phyloP scores from a whole-genome alignment of 1,140 invertebrate species.

The Laodelphax striatellus region DNA sequence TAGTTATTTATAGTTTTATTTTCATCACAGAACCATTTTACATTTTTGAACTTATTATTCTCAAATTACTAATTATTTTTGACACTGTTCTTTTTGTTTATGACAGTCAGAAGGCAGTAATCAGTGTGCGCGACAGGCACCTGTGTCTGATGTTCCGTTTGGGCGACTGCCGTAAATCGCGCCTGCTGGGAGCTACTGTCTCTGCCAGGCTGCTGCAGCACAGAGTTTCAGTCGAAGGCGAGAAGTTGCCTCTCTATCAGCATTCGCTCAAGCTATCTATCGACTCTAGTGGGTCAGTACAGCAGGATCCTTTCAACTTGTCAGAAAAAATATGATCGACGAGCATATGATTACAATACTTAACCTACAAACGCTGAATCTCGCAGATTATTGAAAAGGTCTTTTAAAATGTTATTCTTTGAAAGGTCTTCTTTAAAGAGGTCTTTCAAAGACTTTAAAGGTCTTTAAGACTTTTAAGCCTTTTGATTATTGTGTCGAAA shows the following conservation, averaged over 20 bases:
- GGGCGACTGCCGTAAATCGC: constrained; percentile 42
- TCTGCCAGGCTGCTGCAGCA: constrained; percentile 42
- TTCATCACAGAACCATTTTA: too few species aligned
- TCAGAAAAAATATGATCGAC: too few species aligned
- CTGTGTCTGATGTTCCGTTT: constrained; percentile 48
- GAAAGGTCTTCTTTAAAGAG: too few species aligned
- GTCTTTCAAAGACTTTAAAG: too few species aligned
- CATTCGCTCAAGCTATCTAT: constrained; percentile 19
- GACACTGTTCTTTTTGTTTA: neutral
- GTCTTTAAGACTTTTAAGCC: too few species aligned
- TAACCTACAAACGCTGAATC: too few species aligned
- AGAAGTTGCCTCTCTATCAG: constrained; percentile 23
- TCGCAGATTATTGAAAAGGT: too few species aligned
- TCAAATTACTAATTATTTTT: neutral
- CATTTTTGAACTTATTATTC: neutral
- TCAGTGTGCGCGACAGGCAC: constrained; percentile 36
- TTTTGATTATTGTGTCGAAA: too few species aligned
- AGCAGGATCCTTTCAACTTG: neutral
- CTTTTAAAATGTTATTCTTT: too few species aligned
- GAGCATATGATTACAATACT: too few species aligned
- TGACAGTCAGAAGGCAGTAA: constrained; percentile 30
- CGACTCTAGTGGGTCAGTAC: constrained; percentile 18
- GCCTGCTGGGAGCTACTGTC: constrained; percentile 43
- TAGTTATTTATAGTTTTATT: too few species aligned
- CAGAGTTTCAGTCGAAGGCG: constrained; percentile 22